Evolutionary conservation across 2,797 vertebrate genomes (phyloP), one percentile per base, ranked within the genome.

Genomic region (Austrolebias charrua): DNA sequence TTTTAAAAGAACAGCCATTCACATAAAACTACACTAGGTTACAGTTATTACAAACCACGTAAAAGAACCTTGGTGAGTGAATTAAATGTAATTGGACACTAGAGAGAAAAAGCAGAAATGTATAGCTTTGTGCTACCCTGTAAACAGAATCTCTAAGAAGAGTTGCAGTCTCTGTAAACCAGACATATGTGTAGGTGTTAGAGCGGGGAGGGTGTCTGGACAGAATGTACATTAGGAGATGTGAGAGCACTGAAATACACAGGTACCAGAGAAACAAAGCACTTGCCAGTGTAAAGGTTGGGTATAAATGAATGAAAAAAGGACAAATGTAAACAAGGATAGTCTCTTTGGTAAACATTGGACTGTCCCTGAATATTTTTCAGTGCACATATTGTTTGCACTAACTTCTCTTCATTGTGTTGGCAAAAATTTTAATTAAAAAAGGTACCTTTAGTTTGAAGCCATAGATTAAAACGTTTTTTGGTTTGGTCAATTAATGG

Each of bases 1-100:
- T 88, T 82, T 89, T 79, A 84, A 90, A 90, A 85, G 82, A 86
- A 90, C 74, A 91, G 86, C 88, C 90, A 89, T 82, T 90, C 88
- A 91, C 89, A 87, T 86, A 86, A 85, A 87, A 86, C 83, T 80
- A 88, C 79, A 88, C 83, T 79, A 77, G 57, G 80, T 68, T 82
- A 88, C 83, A 89, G 65, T 82, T 69, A 70, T 82, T 89, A 90
- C 87, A 89, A 87, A 90, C 88, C 79, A 82, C 73, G 71, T 88
- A 46, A 76, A 80, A 80, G 75, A 44, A 81, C 74, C 53, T 75
- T 78, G 66, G 50, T 75, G 52, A 1, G 66, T 81, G 71, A 74
- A 73, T 78, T 61, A 81, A 85, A 83, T 55, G 63, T 46, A 60
- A 75, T 50, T 38, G 15, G 38, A 63, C 73, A 78, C 57, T 40